phyloP scores from a whole-genome alignment of 2,797 vertebrate genomes.

The Anguilla marmorata region DNA sequence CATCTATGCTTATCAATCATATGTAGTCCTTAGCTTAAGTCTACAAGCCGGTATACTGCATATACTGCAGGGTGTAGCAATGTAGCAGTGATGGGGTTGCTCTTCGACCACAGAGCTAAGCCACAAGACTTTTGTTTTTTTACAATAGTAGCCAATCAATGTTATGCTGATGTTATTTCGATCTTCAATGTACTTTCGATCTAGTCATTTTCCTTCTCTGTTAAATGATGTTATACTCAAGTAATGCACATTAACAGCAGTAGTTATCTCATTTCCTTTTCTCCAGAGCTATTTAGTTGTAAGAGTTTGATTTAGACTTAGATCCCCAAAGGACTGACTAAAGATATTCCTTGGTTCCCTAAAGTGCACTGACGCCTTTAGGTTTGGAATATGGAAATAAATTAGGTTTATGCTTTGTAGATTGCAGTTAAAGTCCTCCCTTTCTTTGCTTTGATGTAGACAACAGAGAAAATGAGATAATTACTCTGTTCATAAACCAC shows the following conservation, averaged over 20 bases:
- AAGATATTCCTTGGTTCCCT: neutral
- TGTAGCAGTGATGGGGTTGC: neutral
- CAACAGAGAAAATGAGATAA: conserved; percentile 46
- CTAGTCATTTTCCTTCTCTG: neutral
- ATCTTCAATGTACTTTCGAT: neutral
- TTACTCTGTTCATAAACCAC: conserved; percentile 46
- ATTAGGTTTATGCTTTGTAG: conserved; percentile 4
- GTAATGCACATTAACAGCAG: neutral
- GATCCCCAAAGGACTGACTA: neutral
- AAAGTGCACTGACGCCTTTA: neutral
- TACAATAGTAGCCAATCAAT: neutral
- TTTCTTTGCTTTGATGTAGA: conserved; percentile 32
- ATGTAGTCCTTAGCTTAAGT: conserved; percentile 23
- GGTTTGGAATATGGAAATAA: neutral
- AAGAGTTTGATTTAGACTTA: neutral
- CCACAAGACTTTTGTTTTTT: neutral
- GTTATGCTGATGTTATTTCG: neutral
- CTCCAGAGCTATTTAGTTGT: neutral
- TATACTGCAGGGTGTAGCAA: neutral
- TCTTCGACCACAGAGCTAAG: conserved; percentile 21
- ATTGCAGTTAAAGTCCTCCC: conserved; percentile 14
- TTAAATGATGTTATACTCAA: neutral
- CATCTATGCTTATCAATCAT: conserved; percentile 46
- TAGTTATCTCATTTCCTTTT: neutral
- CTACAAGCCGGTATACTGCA: conserved; percentile 36